A percentile compares a stretch with the other conserved stretches of the same genome.
Conservation (phyloP, 2,888 invertebrate species). For the Lacanobia wlatinum region DNA sequence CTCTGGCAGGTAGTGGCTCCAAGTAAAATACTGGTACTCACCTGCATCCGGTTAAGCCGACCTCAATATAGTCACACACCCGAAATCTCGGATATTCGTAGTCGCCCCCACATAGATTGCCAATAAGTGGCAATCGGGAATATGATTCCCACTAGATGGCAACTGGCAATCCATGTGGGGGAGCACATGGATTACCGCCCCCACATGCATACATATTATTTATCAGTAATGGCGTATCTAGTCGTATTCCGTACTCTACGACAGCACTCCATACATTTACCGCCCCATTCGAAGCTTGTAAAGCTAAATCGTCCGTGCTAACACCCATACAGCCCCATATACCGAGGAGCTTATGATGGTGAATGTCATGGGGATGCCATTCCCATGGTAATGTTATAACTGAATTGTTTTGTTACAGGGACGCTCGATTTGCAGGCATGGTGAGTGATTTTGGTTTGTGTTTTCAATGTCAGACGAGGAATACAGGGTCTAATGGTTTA, state of each 20-base stretch:
- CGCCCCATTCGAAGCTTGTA: constrained; percentile 46
- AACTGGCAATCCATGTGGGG: no score
- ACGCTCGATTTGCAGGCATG: constrained; percentile 62
- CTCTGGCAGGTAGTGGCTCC: no score
- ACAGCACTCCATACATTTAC: constrained; percentile 15
- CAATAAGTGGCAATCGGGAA: no score
- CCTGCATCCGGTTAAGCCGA: no score
- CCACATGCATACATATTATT: no score
- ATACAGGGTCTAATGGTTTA: not conserved
- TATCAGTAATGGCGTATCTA: not conserved
- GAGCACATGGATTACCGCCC: no score
- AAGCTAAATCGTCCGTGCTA: constrained; percentile 58
- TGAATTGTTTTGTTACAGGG: constrained; percentile 71
- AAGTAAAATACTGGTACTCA: no score
- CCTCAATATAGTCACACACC: no score
- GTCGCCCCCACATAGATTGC: no score
- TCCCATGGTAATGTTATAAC: constrained; percentile 73
- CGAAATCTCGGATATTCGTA: no score
- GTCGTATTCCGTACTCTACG: not conserved
- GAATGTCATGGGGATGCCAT: constrained; percentile 54
- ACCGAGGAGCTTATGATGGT: constrained; percentile 20
- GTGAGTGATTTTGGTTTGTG: constrained; percentile 65
- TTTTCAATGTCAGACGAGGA: constrained; percentile 37
- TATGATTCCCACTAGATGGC: no score
- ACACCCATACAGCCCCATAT: constrained; percentile 36